Conservation (phyloP, 2,113 vertebrate genomes). For the Chaetorhynchus papuensis region DNA sequence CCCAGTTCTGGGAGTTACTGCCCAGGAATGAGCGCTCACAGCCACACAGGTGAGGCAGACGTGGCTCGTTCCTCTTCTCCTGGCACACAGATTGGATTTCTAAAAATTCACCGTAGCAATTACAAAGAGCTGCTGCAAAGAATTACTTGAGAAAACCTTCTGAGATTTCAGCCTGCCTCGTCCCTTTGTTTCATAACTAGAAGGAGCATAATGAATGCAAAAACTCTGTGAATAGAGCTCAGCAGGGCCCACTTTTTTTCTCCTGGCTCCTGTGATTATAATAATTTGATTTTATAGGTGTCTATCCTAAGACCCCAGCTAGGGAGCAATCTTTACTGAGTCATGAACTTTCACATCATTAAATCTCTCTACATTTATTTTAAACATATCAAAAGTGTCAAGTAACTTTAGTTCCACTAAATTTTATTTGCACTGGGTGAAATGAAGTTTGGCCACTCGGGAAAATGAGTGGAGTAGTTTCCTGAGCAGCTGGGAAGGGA, state of each 20-base stretch:
- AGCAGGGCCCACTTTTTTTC: slow-evolving; percentile 43
- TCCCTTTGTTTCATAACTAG: slow-evolving; percentile 42
- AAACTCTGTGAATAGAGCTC: slow-evolving; percentile 58
- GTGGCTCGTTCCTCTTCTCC: not conserved
- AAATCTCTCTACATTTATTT: slow-evolving; percentile 69
- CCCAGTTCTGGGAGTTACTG: not conserved
- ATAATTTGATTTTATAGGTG: slow-evolving; percentile 74
- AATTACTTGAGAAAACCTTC: slow-evolving; percentile 52
- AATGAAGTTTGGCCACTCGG: slow-evolving; percentile 8
- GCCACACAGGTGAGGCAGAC: not conserved
- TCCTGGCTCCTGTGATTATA: slow-evolving; percentile 65
- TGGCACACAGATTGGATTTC: not conserved
- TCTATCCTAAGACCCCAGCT: slow-evolving; percentile 62
- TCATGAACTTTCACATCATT: slow-evolving; percentile 73
- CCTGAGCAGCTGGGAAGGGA: not conserved
- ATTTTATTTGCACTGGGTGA: slow-evolving; percentile 62
- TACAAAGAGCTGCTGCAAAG: slow-evolving; percentile 36
- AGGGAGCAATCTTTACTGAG: slow-evolving; percentile 68
- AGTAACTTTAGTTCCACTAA: slow-evolving; percentile 53
- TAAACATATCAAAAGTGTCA: slow-evolving; percentile 68
- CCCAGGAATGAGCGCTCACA: not conserved
- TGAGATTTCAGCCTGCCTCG: slow-evolving; percentile 51
- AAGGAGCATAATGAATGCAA: slow-evolving; percentile 60
- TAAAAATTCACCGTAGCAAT: slow-evolving; percentile 45
- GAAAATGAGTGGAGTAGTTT: not conserved